These are phyloP conservation scores for Aquatica leii DNA, from an alignment of 2,888 invertebrate species.

Conservation along the genomic window DNA sequence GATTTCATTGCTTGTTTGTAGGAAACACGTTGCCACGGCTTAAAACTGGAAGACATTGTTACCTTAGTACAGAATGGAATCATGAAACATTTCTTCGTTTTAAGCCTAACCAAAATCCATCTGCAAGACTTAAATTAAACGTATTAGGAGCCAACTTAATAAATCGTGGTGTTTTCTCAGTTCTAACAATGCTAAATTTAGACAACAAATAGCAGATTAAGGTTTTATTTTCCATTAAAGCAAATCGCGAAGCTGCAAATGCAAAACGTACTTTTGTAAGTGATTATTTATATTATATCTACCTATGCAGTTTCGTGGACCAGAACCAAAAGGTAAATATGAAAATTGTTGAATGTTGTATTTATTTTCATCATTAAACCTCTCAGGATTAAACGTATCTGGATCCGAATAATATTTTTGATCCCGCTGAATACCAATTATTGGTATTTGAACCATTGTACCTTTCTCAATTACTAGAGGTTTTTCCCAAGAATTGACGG, in stretches of 20 bases:
- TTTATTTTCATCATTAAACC: slow-evolving; percentile 65
- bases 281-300: too few species aligned
- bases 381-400: slow-evolving; percentile 62
- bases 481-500: slow-evolving; percentile 20
- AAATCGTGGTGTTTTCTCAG: slow-evolving; percentile 38
- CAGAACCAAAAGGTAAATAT: slow-evolving; percentile 64
- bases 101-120: slow-evolving; percentile 51
- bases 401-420: slow-evolving; percentile 56
- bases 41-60: too few species aligned
- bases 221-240: slow-evolving; percentile 58
- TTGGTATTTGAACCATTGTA: too few species aligned
- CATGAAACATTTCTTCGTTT: not conserved
- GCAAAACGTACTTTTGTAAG: too few species aligned
- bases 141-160: slow-evolving; percentile 51
- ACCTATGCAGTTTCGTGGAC: slow-evolving; percentile 58
- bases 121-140: slow-evolving; percentile 55
- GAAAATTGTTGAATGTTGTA: slow-evolving; percentile 61
- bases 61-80: too few species aligned
- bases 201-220: slow-evolving; percentile 55
- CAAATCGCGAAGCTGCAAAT: slow-evolving; percentile 52
- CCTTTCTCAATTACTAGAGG: slow-evolving; percentile 2
- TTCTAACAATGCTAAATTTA: slow-evolving; percentile 48
- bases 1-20: too few species aligned
- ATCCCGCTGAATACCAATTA: slow-evolving; percentile 65
- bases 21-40: too few species aligned